Base-by-base conservation (phyloP, 2,888 invertebrate species). In the Torymus tubicola region DNA sequence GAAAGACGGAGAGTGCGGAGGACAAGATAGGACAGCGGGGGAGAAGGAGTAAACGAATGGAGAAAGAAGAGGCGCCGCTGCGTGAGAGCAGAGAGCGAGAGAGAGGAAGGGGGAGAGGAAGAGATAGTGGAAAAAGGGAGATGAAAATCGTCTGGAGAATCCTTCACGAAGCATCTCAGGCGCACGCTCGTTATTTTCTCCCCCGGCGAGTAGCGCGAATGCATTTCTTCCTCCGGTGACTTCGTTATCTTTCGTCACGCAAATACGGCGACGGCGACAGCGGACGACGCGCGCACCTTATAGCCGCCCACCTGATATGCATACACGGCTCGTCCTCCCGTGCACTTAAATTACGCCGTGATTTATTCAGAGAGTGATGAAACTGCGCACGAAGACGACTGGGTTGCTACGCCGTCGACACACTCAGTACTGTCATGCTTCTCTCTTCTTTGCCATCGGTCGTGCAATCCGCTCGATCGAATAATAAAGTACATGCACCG, bases 181-280 rank as follows among this genome's bases (percentile, higher is more conserved):
- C 16, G 65, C 65, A 12, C 65, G 55, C 73, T 82, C 75, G 80
- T 82, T 82, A 80, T 80, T 80, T 71, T 76, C 64, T 60, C 71
- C 42, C 73, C 68, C n/a, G 21, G 21, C 21, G 31, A 31, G 67
- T 24, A 52, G 52, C 52, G 73, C 57, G 72, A 76, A 71, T 75
- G 79, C 80, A 73, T 80, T 80, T 76, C 76, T 80, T 74, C 65
- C 60, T 16, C 50, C n/a, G 64, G 14, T 24, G 74, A 81, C 82
- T 82, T 82, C 76, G 83, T 83, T 82, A 82, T 82, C 76, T 82
- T 80, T 78, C 77, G 57, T 80, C 82, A 74, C 63, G 80, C 71
- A 80, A 82, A 81, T 61, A 63, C 69, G 64, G 53, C 72, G 31
- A 5, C 31, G 42, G 31, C 69, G 64, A 24, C 72, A n/a, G n/a